phyloP scores from a whole-genome alignment of 2,888 invertebrate species.

The Torymus tubicola region DNA sequence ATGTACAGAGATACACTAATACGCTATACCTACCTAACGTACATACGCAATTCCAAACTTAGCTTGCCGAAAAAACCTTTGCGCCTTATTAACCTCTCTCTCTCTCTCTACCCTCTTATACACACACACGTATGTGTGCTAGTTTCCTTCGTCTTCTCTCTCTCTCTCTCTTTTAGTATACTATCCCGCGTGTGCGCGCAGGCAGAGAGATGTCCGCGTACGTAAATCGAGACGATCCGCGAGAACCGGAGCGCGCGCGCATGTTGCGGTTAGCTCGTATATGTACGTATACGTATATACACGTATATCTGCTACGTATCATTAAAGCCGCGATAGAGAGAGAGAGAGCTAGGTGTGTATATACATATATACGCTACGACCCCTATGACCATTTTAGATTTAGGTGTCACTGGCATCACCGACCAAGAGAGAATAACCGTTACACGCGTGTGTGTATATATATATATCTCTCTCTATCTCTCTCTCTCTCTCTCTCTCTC shows the following conservation, averaged over 20 bases:
- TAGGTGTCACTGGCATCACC: constrained; percentile 51
- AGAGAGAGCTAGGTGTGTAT: background rate
- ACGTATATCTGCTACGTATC: constrained; percentile 19
- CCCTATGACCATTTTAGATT: constrained; percentile 61
- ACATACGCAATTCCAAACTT: no score
- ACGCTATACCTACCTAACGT: no score
- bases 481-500: constrained; percentile 7
- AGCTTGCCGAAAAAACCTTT: constrained; percentile 8
- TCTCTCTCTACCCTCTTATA: background rate
- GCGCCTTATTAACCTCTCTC: background rate
- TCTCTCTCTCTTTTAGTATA: no score
- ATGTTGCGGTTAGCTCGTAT: constrained; percentile 6
- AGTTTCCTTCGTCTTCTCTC: constrained; percentile 11
- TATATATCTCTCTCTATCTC: background rate
- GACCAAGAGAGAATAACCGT: background rate
- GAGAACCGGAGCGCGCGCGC: constrained; percentile 23
- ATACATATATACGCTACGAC: constrained; percentile 49
- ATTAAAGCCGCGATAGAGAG: constrained; percentile 17
- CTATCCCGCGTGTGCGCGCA: background rate
- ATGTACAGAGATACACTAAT: no score
- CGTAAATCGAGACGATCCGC: constrained; percentile 48
- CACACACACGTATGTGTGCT: background rate
- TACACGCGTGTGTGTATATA: background rate
- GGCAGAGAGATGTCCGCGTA: constrained; percentile 1
- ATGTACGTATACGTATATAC: background rate